Base-by-base conservation (phyloP, 1,140 invertebrate genomes). In the Drosophila pseudoobscura region DNA sequence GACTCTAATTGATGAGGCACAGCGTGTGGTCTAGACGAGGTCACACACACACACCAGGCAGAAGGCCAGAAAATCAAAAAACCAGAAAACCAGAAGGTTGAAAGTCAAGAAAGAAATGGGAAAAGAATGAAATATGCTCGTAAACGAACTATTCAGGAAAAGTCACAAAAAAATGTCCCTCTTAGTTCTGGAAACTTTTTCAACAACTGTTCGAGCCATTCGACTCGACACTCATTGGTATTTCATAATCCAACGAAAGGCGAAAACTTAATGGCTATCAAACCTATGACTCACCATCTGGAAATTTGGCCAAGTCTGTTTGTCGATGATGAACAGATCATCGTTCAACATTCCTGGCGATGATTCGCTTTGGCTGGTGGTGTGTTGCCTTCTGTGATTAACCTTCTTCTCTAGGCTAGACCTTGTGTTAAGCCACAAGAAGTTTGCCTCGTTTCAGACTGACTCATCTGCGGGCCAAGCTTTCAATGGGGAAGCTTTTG, bases 1-100 rank as follows among this genome's bases (percentile, higher is more conserved):
- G 76, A 66, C 60, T 44, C 71, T 79, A 83, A 83, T 83, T 84
- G 65, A 79, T 75, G 70, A 49, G 51, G 57, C 70, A n/a, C 79
- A 54, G 61, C 75, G 58, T 60, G 80, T 55, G 79, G 80, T 76
- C 60, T 15, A 59, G 63, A 60, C 74, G 75, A 84, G 70, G 75
- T 62, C 76, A 74, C 35, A 31, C 31, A 31, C 31, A 9, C 31
- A 35, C 31, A 35, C 9, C 31, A 35, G 31, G 31, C 31, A 39
- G 35, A 69, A 69, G 51, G 69, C 50, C 66, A 49, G 6, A 20
- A 17, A 50, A 39, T 24, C 20, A 41, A 15, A n/a, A 65, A 24
- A 69, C 43, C 66, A 43, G 6, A 26, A n/a, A 50, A 39, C 43
- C 20, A 41, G 20, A n/a, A 65, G 62, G 58, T 65, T 17, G 31